phyloP scores from a whole-genome alignment of 2,113 vertebrate genomes.

The Ciconia stormi region DNA sequence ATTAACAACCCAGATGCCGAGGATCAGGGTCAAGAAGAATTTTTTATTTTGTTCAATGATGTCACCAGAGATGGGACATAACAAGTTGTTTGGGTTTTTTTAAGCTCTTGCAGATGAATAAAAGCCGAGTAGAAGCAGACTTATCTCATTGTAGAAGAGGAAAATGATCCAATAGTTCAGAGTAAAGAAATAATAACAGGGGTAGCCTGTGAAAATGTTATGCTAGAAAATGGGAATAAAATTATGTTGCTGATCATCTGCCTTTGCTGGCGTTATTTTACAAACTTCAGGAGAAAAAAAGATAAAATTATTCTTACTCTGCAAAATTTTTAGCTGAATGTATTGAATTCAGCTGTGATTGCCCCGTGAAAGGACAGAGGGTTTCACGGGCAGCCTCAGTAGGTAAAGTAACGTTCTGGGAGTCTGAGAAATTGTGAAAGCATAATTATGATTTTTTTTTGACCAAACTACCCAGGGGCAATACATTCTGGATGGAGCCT shows the following conservation, averaged over 20 bases:
- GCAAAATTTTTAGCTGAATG: neutral
- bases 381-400: neutral
- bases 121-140: neutral
- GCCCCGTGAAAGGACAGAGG: neutral
- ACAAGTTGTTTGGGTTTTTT: neutral
- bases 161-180: neutral
- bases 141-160: neutral
- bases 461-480: neutral
- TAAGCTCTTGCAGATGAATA: neutral
- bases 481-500: neutral
- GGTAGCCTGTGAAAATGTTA: neutral
- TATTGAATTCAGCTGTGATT: neutral
- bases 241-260: neutral
- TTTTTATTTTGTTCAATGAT: neutral
- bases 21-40: neutral
- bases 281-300: neutral
- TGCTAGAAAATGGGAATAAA: neutral
- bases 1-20: neutral
- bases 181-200: neutral
- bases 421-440: neutral
- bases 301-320: neutral
- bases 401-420: neutral
- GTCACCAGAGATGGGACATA: neutral
- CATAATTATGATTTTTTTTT: neutral
- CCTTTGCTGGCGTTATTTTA: neutral